Base-by-base conservation (phyloP, 2,888 invertebrate species). In the Scelioninae gen. 1 region DNA sequence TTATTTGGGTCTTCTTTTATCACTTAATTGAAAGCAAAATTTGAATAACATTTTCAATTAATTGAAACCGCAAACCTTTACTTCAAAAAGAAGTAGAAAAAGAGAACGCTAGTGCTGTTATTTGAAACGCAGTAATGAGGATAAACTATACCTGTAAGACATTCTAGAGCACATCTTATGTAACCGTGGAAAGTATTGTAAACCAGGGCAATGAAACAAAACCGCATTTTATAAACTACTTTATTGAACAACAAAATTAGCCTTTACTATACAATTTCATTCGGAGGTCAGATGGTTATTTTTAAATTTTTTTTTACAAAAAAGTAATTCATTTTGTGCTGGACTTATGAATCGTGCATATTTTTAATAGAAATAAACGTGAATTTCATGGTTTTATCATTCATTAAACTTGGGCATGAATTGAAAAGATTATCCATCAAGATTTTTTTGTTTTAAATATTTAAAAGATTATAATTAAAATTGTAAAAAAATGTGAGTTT, bases 131-230 rank as follows among this genome's bases (percentile, higher is more conserved):
- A 34, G 34, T 49, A 65, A 65, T 32, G 63, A 49, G 49, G 49
- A 65, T 65, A 51, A 65, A 65, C 63, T 32, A 49, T 34, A 51
- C 34, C 34, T 49, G 49, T 11, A 65, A 49, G 63, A 49, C 34
- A 49, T 34, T 49, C 11, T 16, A 31, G 11, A 49, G 9, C 34
- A 8, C 34, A 15, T 49, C 49, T 65, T 49, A 4, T 49, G 49
- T 65, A 47, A 65, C 49, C 11, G 31, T 47, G 62, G 15, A 32
- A 62, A 62, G 9, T 62, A 62, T 32, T 13, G 15, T 62, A 62
- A 62, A 47, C 45, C 62, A 32, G 47, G 1, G 43, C 43, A 43
- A 31, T 43, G 60, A 47, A 47, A 62, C 23, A 43, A 62, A 62
- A 15, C 49, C 34, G 5, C 7, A 49, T 34, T 65, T 51, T 31